Percentiles rank a stretch among this genome's conserved stretches.
These are phyloP conservation scores for Diglossa cyanea DNA, from an alignment of 2,797 vertebrate species.

Conservation along the genomic window DNA sequence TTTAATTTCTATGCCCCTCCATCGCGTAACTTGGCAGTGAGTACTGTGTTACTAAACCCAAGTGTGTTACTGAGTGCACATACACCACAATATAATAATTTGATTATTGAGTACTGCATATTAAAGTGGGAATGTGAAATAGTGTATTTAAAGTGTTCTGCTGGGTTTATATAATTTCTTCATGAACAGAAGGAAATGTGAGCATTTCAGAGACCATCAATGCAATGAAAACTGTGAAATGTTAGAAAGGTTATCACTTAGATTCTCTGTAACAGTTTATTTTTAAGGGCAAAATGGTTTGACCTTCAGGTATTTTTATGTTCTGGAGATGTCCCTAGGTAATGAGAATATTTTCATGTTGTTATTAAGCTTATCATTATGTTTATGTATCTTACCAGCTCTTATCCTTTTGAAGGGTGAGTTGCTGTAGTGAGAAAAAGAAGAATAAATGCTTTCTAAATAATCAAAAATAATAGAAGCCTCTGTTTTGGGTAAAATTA, in stretches of 20 bases:
- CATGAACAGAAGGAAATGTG: neutral
- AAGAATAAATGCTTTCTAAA: neutral
- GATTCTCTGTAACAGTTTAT: neutral
- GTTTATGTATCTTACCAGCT: neutral
- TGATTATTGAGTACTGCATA: neutral
- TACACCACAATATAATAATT: neutral
- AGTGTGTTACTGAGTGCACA: neutral
- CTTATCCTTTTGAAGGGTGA: neutral
- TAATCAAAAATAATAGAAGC: neutral
- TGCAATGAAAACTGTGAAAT: neutral
- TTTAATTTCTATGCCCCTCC: neutral
- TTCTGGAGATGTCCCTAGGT: neutral
- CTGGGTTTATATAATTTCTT: neutral
- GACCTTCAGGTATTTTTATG: neutral
- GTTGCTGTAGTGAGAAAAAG: neutral
- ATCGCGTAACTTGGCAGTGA: neutral
- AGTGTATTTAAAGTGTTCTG: neutral
- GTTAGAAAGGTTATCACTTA: neutral
- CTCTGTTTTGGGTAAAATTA: neutral
- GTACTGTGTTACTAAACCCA: conserved; percentile 19
- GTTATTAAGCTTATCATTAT: neutral
- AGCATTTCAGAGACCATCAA: neutral
- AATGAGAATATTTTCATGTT: neutral
- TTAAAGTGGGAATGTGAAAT: neutral
- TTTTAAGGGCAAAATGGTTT: neutral